phyloP scores from a whole-genome alignment of 1,140 invertebrate genomes.

The Drosophila athabasca region DNA sequence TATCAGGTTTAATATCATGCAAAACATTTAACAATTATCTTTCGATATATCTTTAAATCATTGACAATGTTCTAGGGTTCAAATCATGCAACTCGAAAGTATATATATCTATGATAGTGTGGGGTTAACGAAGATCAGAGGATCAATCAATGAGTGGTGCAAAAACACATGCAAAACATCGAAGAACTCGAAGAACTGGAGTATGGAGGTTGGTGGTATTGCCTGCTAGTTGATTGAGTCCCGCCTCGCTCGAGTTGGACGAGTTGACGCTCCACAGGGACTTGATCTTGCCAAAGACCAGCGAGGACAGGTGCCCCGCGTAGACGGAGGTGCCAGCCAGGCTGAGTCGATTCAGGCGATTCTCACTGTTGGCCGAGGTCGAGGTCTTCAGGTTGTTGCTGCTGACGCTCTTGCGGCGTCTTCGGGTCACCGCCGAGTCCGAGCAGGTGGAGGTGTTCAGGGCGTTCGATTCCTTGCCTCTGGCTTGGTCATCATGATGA shows the following conservation, averaged over 20 bases:
- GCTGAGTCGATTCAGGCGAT: constrained; percentile 76
- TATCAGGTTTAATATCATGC: not conserved
- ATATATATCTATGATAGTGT: too few species aligned
- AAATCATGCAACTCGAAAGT: not conserved
- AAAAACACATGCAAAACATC: constrained; percentile 12
- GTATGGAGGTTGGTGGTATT: constrained; percentile 28
- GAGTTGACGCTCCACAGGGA: constrained; percentile 91
- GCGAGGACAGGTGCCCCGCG: constrained; percentile 88
- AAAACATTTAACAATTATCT: not conserved
- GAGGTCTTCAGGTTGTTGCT: constrained; percentile 74
- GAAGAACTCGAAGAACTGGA: not conserved
- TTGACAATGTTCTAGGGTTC: not conserved
- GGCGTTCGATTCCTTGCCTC: constrained; percentile 72
- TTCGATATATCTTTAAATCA: too few species aligned
- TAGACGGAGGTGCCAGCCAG: constrained; percentile 84
- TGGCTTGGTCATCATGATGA: constrained; percentile 28
- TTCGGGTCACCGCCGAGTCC: constrained; percentile 77
- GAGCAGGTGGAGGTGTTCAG: constrained; percentile 82
- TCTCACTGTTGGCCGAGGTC: constrained; percentile 69
- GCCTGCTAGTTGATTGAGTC: constrained; percentile 90
- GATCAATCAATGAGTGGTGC: constrained; percentile 34
- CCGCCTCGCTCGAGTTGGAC: constrained; percentile 87
- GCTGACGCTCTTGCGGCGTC: constrained; percentile 76
- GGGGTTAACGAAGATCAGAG: not conserved
- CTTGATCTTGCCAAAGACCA: constrained; percentile 93